phyloP scores from a whole-genome alignment of 2,797 vertebrate genomes.

The Pelodytes ibericus region DNA sequence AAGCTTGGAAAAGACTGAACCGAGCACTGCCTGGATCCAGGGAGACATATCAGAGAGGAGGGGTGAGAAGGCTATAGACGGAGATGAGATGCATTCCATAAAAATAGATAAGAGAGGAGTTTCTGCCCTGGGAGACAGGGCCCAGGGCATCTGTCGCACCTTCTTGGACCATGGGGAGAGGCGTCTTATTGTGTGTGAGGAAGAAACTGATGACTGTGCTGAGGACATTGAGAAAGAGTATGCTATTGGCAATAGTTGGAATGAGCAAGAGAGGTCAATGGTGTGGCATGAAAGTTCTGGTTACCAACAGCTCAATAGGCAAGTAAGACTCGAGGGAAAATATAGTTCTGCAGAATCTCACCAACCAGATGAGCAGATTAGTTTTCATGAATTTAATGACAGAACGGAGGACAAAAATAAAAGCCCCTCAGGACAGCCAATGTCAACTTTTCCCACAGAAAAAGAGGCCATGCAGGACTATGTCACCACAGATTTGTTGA shows the following conservation, averaged over 20 bases:
- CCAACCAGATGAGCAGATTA: background rate
- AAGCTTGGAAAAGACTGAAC: constrained; percentile 29
- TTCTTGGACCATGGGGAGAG: constrained; percentile 23
- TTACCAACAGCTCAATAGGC: constrained; percentile 22
- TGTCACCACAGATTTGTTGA: constrained; percentile 33
- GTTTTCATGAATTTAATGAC: background rate
- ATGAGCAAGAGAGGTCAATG: constrained; percentile 28
- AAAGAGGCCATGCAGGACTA: constrained; percentile 7
- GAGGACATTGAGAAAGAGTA: constrained; percentile 40
- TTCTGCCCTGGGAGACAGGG: background rate
- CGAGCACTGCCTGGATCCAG: background rate
- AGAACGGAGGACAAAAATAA: background rate
- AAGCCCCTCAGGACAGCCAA: background rate
- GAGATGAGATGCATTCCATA: constrained; percentile 9
- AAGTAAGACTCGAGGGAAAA: background rate
- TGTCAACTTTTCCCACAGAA: background rate
- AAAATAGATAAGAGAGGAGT: constrained; percentile 7
- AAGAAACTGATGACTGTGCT: constrained; percentile 37
- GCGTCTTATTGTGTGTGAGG: constrained; percentile 45
- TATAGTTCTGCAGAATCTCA: background rate
- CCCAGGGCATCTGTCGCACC: background rate
- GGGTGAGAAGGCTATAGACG: background rate
- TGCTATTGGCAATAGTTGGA: constrained; percentile 30
- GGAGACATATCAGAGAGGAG: constrained; percentile 12
- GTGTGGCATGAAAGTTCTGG: constrained; percentile 49